Conservation (phyloP, 1,140 invertebrate species). For the Luehdorfia chinensis region DNA sequence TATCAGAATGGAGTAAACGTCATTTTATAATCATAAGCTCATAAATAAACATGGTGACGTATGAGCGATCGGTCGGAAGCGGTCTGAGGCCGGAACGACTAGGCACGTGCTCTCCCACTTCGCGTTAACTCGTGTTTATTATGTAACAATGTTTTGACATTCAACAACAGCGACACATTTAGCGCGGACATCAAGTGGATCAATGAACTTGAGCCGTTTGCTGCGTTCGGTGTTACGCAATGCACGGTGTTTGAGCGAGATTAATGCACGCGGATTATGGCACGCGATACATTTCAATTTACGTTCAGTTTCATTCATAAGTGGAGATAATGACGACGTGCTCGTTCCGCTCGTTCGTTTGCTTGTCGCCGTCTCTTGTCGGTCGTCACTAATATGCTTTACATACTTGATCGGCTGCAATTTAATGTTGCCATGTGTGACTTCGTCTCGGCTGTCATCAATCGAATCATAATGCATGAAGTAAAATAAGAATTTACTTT, state of each 20-base stretch:
- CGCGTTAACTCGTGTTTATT: slow-evolving; percentile 58
- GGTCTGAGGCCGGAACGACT: slow-evolving; percentile 15
- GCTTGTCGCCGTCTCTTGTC: slow-evolving; percentile 39
- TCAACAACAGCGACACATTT: slow-evolving; percentile 71
- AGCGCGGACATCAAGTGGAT: slow-evolving; percentile 70
- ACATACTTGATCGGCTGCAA: slow-evolving; percentile 31
- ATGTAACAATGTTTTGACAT: slow-evolving; percentile 75
- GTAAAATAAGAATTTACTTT: slow-evolving; percentile 13
- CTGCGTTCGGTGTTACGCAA: slow-evolving; percentile 64
- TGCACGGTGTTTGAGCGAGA: slow-evolving; percentile 72
- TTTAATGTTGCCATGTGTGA: not conserved
- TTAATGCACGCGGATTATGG: slow-evolving; percentile 75
- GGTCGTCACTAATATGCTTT: slow-evolving; percentile 30
- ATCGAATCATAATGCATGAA: too few species aligned
- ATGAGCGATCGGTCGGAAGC: slow-evolving; percentile 48
- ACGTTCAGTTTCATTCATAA: slow-evolving; percentile 74
- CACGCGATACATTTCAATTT: slow-evolving; percentile 76
- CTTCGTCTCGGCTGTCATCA: too few species aligned
- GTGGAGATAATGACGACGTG: slow-evolving; percentile 67
- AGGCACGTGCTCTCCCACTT: slow-evolving; percentile 39
- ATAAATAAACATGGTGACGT: slow-evolving; percentile 72
- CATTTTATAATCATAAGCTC: slow-evolving; percentile 74
- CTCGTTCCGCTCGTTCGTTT: slow-evolving; percentile 63
- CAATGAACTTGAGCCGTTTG: slow-evolving; percentile 74
- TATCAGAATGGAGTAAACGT: slow-evolving; percentile 69